Base-by-base conservation (phyloP, 2,797 vertebrate genomes). In the Danio albolineatus region DNA sequence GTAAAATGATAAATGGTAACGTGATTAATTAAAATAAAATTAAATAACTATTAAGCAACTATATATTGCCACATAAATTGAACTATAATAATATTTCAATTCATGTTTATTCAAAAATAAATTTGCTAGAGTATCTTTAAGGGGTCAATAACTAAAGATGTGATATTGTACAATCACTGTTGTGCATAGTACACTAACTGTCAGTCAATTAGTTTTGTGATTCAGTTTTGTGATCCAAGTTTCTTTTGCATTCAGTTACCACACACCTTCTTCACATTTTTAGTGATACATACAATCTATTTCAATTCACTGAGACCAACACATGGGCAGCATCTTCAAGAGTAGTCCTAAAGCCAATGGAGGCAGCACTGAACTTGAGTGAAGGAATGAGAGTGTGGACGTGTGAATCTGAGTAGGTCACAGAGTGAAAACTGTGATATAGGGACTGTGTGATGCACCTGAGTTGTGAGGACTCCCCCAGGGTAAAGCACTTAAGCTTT, bases 401-500 rank as follows among this genome's bases (percentile, higher is more conserved):
- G 80, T 79, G 83, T 72, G 72, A 78, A 64, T 82, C 85, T 84
- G 87, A 81, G 82, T 83, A 73, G 82, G 82, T 79, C 85, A 73
- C 87, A 84, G 88, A 69, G 54, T 71, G 44, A 77, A 61, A 59
- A 85, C 86, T 83, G 87, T 78, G 75, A 81, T 79, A 72, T 69
- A 78, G 80, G 70, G 72, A 71, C 46, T 78, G 54, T 62, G 66
- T 79, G 76, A 78, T 74, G 19, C 59, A 85, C 82, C 82, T 79
- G 72, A 82, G 78, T 80, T 78, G 67, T 92, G 89, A 91, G 86
- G 89, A 19, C 57, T 77, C 88, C 91, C 90, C 88, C 88, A 86
- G 92, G 91, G 92, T 92, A 93, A 93, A 93, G 91, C 93, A 92
- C 92, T 94, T 94, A 93, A 92, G 92, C 84, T 59, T 77, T 89